Base-by-base conservation (phyloP, 2,113 vertebrate species). In the Eclectus roratus region DNA sequence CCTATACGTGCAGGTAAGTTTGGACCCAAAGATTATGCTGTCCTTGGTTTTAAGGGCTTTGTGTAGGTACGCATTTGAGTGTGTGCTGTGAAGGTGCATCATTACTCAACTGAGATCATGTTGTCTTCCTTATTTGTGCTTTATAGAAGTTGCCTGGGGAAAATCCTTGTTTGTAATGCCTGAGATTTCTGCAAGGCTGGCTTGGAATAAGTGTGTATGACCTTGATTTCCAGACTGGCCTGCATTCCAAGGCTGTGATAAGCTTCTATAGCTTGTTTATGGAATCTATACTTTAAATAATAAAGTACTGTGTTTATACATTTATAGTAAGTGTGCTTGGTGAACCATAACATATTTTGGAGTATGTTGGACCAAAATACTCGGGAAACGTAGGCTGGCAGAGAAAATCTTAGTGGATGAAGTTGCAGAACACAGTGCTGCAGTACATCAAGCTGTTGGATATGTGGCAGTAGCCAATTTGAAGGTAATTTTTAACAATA, bases 221-320 rank as follows among this genome's bases (percentile, higher is more conserved):
- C 90, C 92, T 93, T 94, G 82, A 46, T 85, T 95, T 97, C 93
- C 31, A 73, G 66, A 27, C 46, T 41, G 31, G 46, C 64, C 41
- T 80, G 63, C 44, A 11, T 89, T 93, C 89, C 53, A 76, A 80
- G 63, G 71, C 82, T 82, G 24, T 69, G n/a, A 11, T 52, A 44
- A 85, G 49, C 81, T 85, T 89, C 39, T 76, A 4, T 65, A 69
- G 6, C 79, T 91, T 76, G 58, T 88, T 68, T 85, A 29, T 69
- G 44, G 61, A 82, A 82, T 44, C 29, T 84, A 2, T 68, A 31
- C 79, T 87, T 93, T 64, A 68, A 91, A 91, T 83, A 83, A 66
- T 64, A 43, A 82, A 93, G 46, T 80, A 20, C 47, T 35, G 16
- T 87, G 24, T 71, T 91, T 74, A 46, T 94, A 69, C 80, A 70